Evolutionary conservation across 30 jellyfish, hydroid and myxozoan species (phyloP).

Genomic region (Pelagia noctiluca): DNA sequence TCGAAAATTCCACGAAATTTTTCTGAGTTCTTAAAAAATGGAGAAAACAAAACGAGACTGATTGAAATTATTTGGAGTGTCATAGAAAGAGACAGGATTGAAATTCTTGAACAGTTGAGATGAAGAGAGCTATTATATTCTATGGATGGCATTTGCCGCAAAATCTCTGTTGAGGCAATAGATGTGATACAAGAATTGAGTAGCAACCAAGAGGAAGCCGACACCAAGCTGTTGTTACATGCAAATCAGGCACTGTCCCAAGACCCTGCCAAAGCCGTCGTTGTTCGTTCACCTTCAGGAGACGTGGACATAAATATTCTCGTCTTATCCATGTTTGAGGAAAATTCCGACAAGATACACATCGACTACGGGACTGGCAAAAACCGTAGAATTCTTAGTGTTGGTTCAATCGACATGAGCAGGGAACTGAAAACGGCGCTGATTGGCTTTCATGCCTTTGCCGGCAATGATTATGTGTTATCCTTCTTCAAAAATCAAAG

Average conservation of each 20-base stretch:
- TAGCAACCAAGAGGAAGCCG: conserved; percentile 58
- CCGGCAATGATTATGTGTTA: conserved; percentile 21
- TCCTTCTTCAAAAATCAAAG: conserved; percentile 45
- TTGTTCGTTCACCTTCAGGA: conserved; percentile 55
- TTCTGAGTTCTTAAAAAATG: conserved; percentile 59
- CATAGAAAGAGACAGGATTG: conserved; percentile 9
- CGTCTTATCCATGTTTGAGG: conserved; percentile 34
- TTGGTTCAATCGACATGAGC: conserved; percentile 17
- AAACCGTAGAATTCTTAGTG: conserved; percentile 18
- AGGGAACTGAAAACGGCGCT: conserved; percentile 29
- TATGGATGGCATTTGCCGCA: conserved; percentile 9
- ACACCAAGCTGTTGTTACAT: conserved; percentile 52
- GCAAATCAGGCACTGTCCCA: conserved; percentile 35
- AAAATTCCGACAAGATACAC: conserved; percentile 23
- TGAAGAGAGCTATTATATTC: conserved; percentile 44
- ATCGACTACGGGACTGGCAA: conserved; percentile 52
- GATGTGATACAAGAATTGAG: conserved; percentile 39
- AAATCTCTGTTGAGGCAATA: conserved; percentile 7
- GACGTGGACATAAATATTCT: conserved; percentile 61
- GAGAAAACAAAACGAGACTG: conserved; percentile 56
- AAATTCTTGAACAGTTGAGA: conserved; percentile 8
- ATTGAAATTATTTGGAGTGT: conserved; percentile 44
- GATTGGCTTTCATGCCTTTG: conserved; percentile 22
- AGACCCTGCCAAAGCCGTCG: conserved; percentile 35
- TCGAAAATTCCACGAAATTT: conserved; percentile 62